Evolutionary conservation across 1,140 invertebrate genomes (phyloP), one percentile per base, ranked within the genome.

Genomic region (Cydia pomonella): DNA sequence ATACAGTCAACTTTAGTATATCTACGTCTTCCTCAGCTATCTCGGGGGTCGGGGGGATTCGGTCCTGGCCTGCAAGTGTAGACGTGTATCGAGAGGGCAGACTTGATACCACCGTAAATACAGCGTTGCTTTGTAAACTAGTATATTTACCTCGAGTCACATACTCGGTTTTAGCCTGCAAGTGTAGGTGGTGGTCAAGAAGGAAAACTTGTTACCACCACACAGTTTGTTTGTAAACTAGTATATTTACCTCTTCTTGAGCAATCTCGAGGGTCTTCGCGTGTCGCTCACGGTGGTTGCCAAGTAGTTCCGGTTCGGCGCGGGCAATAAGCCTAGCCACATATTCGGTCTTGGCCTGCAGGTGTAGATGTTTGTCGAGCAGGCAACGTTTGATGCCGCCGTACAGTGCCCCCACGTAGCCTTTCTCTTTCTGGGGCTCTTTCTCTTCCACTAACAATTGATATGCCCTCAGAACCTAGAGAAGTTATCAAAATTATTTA

Each of bases 241-340:
- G 25, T 33, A 9, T 66, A 47, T 12, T 53, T 82, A 87, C 97
- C 94, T 99, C 98, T 92, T 98, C 97, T 93, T 99, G 98, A 82
- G 98, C 98, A 83, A 98, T 98, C 94, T 98, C 98, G 77, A 98
- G 90, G 9, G 98, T 98, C 93, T 98, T 99, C 0, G 98, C 98
- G 92, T 99, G 98, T 72, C 98, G 94, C 90, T 99, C 98, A 74
- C 97, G 95, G 79, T 96, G 94, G 80, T 95, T 96, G 79, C 97
- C 97, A 79, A 97, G 95, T 7, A 97, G 92, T 89, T 98, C 97
- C n/a, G 97, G 97, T 91, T 98, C 97, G 41, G 97, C 97, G 76
- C 97, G 94, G 29, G 95, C 95, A 81, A 98, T 97, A n/a, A 98
- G 94, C 77, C 96, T 95, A 77, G 95, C 95, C 79, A 99, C 97